These are phyloP conservation scores for Yponomeuta sedellus DNA, from an alignment of 2,888 invertebrate genomes.

Conservation along the genomic window DNA sequence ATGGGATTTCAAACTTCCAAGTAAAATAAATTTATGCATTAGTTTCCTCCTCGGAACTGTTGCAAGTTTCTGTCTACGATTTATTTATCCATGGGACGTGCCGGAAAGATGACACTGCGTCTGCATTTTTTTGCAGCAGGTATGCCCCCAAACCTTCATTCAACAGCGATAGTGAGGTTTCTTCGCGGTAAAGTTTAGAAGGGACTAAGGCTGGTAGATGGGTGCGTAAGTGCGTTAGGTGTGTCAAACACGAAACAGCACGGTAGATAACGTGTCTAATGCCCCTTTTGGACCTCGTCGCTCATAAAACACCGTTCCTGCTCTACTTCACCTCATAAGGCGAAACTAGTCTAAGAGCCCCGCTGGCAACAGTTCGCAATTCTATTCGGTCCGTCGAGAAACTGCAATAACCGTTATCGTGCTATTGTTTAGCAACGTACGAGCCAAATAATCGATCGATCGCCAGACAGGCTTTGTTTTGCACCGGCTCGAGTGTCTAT, in stretches of 20 bases:
- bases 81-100: no score
- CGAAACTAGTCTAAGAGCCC: background rate
- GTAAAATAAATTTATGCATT: no score
- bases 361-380: background rate
- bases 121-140: no score
- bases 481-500: background rate
- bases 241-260: no score
- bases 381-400: background rate
- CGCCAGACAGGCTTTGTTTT: background rate
- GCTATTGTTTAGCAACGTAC: background rate
- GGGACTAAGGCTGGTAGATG: no score
- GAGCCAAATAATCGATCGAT: background rate
- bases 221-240: no score
- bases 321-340: background rate
- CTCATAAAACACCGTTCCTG: background rate
- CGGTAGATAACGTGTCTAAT: background rate
- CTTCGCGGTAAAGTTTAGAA: no score
- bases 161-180: no score
- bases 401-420: constrained; percentile 1
- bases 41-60: no score
- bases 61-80: no score
- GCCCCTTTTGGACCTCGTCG: background rate
- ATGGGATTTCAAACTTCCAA: background rate
- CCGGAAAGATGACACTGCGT: no score
- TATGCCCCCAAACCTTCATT: no score